Percentiles rank a stretch among this genome's conserved stretches.
phyloP scores from a whole-genome alignment of 2,797 vertebrate species.

The Capromys pilorides region DNA sequence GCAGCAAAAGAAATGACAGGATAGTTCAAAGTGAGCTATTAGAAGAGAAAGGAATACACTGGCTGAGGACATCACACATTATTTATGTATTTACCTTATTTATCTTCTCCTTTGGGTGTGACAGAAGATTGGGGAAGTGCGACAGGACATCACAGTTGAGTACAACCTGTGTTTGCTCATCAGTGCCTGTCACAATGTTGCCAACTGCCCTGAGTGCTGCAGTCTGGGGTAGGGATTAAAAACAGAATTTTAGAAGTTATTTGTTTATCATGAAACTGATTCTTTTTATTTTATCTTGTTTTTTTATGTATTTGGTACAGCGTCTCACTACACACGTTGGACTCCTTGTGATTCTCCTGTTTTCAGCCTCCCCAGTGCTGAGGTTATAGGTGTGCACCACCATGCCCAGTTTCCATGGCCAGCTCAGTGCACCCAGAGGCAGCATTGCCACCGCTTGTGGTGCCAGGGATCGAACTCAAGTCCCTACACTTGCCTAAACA shows the following conservation, averaged over 20 bases:
- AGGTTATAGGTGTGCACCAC: too few species aligned
- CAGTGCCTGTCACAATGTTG: slow-evolving; percentile 99
- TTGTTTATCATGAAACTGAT: slow-evolving; percentile 40
- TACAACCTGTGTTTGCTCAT: slow-evolving; percentile 99
- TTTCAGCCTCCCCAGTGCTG: too few species aligned
- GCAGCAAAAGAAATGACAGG: neutral
- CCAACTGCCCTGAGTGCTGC: slow-evolving; percentile 98
- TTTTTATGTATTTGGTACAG: too few species aligned
- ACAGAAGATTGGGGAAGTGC: slow-evolving; percentile 97
- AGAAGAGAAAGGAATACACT: slow-evolving; percentile 29
- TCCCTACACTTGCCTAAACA: too few species aligned
- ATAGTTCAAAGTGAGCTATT: neutral
- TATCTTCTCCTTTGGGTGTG: slow-evolving; percentile 99
- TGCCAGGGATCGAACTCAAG: too few species aligned
- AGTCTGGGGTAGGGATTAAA: slow-evolving; percentile 87
- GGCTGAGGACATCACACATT: neutral
- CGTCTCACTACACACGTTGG: too few species aligned
- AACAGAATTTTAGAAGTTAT: slow-evolving; percentile 66
- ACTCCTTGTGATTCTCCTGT: too few species aligned
- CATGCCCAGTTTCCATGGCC: too few species aligned
- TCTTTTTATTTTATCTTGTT: slow-evolving; percentile 16
- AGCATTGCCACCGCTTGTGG: too few species aligned
- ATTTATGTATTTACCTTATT: slow-evolving; percentile 91
- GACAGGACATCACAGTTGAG: slow-evolving; percentile 98
- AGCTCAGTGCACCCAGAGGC: too few species aligned